Conservation (phyloP, 1,140 invertebrate genomes). For the Plutomurus gul region DNA sequence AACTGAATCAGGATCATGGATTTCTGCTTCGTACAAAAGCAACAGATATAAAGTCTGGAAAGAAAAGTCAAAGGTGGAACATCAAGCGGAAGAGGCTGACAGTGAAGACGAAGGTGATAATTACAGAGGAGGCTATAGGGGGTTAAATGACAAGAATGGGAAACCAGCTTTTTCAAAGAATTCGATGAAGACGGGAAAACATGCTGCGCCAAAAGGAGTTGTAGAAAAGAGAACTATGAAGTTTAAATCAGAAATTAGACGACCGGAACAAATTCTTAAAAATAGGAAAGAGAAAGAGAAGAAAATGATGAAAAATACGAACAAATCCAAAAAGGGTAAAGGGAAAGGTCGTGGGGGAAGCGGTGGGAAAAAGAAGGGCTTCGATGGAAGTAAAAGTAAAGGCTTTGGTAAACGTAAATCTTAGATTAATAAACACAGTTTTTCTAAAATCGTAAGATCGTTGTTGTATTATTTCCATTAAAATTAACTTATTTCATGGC, state of each 20-base stretch:
- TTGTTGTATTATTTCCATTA: not conserved
- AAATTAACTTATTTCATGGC: not conserved
- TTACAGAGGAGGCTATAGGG: not conserved
- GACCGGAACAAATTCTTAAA: conserved; percentile 73
- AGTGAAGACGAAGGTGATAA: conserved; percentile 61
- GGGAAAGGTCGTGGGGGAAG: not conserved
- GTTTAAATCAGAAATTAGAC: conserved; percentile 65
- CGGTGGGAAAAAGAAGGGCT: conserved; percentile 1
- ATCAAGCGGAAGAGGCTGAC: conserved; percentile 65
- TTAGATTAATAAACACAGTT: too few species aligned
- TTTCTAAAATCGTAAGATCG: not conserved
- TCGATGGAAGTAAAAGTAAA: not conserved
- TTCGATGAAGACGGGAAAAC: conserved; percentile 60
- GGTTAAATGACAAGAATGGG: not conserved
- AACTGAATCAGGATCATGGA: conserved; percentile 92
- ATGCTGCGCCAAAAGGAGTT: conserved; percentile 62
- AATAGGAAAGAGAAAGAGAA: conserved; percentile 64
- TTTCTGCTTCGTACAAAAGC: conserved; percentile 90
- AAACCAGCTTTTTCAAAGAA: conserved; percentile 42
- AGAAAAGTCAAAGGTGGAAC: conserved; percentile 75
- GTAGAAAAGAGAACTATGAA: conserved; percentile 59
- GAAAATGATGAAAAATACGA: conserved; percentile 57
- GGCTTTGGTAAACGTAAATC: not conserved
- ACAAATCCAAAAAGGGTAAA: conserved; percentile 29
- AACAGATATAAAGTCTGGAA: conserved; percentile 87